These are phyloP conservation scores for Gryllus longicercus DNA, from an alignment of 2,888 invertebrate species.

Conservation along the genomic window DNA sequence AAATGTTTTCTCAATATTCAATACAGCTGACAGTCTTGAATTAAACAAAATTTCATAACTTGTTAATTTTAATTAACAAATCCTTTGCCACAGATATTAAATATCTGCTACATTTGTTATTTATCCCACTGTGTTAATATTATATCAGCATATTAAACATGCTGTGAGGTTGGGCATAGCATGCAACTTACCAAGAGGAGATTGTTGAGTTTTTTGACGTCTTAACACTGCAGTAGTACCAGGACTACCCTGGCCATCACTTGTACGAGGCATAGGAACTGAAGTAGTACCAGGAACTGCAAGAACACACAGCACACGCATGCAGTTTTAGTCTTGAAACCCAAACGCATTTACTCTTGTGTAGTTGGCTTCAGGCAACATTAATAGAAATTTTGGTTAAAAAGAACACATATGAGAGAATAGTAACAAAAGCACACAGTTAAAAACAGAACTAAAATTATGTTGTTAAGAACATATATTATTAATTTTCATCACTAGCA, in stretches of 20 bases:
- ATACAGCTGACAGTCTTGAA: no score
- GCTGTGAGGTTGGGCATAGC: background rate
- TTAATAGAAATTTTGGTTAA: no score
- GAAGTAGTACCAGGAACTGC: constrained; percentile 32
- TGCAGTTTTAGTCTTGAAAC: constrained; percentile 22
- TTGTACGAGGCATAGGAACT: constrained; percentile 31
- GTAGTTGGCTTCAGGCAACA: no score
- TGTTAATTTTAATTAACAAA: no score
- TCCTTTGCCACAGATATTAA: no score
- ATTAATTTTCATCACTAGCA: no score
- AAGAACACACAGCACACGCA: constrained; percentile 31
- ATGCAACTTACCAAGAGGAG: background rate
- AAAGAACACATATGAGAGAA: no score
- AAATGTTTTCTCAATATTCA: no score
- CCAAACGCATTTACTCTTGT: background rate
- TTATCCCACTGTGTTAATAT: constrained; percentile 35
- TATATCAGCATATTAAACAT: constrained; percentile 44
- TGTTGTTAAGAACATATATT: no score
- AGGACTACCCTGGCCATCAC: constrained; percentile 26
- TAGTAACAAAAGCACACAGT: no score
- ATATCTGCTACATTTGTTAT: background rate
- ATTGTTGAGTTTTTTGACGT: constrained; percentile 39
- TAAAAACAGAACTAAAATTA: no score
- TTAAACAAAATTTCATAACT: no score
- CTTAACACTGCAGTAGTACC: constrained; percentile 44